Base-by-base conservation (phyloP, 1,140 invertebrate genomes). In the Brachionus paranguensis region DNA sequence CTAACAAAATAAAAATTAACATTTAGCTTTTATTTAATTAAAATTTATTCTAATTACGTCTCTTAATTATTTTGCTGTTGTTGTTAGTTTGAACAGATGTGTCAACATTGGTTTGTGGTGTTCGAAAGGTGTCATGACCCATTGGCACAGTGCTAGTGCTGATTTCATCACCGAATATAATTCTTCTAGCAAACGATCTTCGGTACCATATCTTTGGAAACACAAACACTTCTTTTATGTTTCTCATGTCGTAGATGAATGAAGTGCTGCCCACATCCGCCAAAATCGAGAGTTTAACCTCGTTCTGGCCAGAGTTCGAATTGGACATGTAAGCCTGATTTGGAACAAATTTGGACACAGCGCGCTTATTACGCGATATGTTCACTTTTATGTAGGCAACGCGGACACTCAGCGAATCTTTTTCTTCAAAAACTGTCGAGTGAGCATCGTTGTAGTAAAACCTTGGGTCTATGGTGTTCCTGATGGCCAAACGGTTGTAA, bases 241-340 rank as follows among this genome's bases (percentile, higher is more conserved):
- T 92, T 76, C 97, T 91, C 96, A 99, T 98, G 88, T 99, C 97
- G 89, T 98, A 99, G 87, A 98, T 98, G 88, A 99, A 99, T 24
- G 94, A 95, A 27, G 97, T 97, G n/a, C 94, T 96, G 37, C 96
- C 97, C 87, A 98, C 95, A 89, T 98, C 96, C 86, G 95, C 93
- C 85, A 97, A 96, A 11, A 94, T 94, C 94, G 88, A 72, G 85
- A 91, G 90, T 84, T 84, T 53, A 93, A 84, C 68, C 17, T 53
- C 60, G 74, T 84, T 84, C n/a, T 53, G 43, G 14, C n/a, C 33
- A 17, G 50, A 17, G 10, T 5, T 60, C 17, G 24, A 6, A 11
- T 24, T 47, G n/a, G 64, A 14, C 27, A 24, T 33, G 11, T 1
- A 17, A 10, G 43, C 3, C 17, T 33, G 17, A 74, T 55, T 84